phyloP scores from a whole-genome alignment of 2,113 vertebrate species.

The Halcyon malimbica region DNA sequence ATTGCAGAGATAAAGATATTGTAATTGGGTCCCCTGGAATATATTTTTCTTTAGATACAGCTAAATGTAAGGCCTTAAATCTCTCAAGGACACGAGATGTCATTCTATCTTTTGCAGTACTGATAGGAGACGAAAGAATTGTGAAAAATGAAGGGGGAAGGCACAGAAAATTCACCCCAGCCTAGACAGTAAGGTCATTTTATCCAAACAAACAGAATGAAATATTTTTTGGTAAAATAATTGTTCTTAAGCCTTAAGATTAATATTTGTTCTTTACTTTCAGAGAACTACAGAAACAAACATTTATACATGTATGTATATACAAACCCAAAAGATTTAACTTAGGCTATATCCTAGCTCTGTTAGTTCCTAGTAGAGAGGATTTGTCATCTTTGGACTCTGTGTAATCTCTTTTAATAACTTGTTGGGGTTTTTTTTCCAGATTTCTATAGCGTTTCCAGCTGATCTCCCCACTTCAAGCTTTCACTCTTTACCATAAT shows the following conservation, averaged over 20 bases:
- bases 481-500: not conserved
- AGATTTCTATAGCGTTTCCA: not conserved
- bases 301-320: not conserved
- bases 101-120: conserved; percentile 1
- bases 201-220: not conserved
- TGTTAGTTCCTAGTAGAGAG: not conserved
- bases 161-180: not conserved
- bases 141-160: not conserved
- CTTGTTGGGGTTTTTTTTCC: not conserved
- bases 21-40: conserved; percentile 25
- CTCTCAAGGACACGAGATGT: conserved; percentile 2
- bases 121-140: not conserved
- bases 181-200: not conserved
- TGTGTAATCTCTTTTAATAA: not conserved
- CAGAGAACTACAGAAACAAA: not conserved
- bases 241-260: not conserved
- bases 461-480: not conserved
- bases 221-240: not conserved
- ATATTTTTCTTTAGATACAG: conserved; percentile 32
- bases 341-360: not conserved
- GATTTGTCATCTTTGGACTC: not conserved
- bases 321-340: rapidly evolving
- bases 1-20: conserved; percentile 33
- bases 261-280: not conserved
- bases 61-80: not conserved